Evolutionary conservation across 92 coral and sea anemone genomes (phyloP), one percentile per base, ranked within the genome.

Genomic region (Epizoanthus illoricatus): DNA sequence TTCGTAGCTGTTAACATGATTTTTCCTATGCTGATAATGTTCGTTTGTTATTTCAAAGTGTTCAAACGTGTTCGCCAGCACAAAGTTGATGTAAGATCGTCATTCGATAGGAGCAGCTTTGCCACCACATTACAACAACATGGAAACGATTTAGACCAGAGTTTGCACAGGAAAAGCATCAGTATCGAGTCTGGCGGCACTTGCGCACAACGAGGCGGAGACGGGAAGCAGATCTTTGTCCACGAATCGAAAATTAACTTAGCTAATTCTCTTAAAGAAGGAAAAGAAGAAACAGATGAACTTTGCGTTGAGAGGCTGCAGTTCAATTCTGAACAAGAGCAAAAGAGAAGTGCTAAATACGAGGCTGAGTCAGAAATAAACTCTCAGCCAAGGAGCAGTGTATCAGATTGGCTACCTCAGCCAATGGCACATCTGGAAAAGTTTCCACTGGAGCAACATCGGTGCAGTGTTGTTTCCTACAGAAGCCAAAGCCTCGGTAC

Each of bases 41-140:
- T 76, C 39, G 60, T 76, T 42, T 76, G 81, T 42, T 76, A 76
- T 62, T 76, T 62, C 47, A 76, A 76, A 62, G 81, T 76, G 20
- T 63, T 76, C 10, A 62, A 42, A 17, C 81, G 81, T 42, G 81
- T 76, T 42, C 81, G 70, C 60, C 7, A 76, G 41, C 81, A 76
- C 54, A 76, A 62, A 63, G 81, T 76, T 12, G 71, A 61, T 42
- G 71, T 76, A 21, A 20, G 18, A 12, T 21, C 81, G 24, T 76
- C 81, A 6, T 57, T 76, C 8, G 57, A 76, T 13, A 40, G 59
- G 3, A 76, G 17, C 41, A 42, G 49, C 36, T 4, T 41, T 19
- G 47, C 71, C 21, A 28, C 49, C 11, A 60, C 81, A 56, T 3
- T 57, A 5, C 20, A 74, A 39, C 20, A 74, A 55, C 80, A 74